Evolutionary conservation across 2,797 vertebrate species (phyloP).

Genomic region (Caiman crocodilus): DNA sequence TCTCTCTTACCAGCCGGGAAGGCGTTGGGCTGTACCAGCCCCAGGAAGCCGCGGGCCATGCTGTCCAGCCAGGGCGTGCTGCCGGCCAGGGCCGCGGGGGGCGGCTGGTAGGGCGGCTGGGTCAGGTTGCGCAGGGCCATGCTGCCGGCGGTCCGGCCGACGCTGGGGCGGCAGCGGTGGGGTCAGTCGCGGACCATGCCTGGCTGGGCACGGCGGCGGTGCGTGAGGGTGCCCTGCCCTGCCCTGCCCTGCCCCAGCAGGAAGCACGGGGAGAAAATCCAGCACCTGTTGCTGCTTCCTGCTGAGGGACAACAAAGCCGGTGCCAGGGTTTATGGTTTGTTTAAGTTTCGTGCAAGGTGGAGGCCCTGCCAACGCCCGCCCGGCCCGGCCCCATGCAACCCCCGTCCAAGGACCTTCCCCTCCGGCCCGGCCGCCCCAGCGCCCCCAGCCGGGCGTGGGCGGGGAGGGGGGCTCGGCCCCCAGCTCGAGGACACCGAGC

Average conservation of each 20-base stretch:
- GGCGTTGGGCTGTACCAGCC: constrained; percentile 84
- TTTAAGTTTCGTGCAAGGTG: constrained; percentile 9
- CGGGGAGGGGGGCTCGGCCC: background rate
- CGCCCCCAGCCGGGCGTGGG: background rate
- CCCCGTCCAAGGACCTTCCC: rapidly evolving
- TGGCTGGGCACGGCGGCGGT: rapidly evolving
- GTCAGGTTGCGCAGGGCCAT: constrained; percentile 71
- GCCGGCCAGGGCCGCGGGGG: background rate
- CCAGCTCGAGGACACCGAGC: background rate
- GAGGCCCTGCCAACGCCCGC: background rate
- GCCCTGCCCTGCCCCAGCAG: background rate
- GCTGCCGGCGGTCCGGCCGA: rapidly evolving
- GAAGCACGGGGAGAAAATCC: background rate
- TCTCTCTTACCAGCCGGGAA: constrained; percentile 86
- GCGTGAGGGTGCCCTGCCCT: background rate
- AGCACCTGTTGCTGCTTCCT: constrained; percentile 1
- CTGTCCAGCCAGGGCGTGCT: constrained; percentile 70
- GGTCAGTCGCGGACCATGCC: background rate
- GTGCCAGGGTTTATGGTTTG: background rate
- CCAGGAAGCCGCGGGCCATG: constrained; percentile 85
- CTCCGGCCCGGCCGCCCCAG: too few relatives aligned
- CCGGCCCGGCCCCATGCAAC: background rate
- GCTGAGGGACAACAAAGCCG: background rate
- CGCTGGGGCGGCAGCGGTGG: background rate
- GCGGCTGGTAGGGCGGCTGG: constrained; percentile 64